Evolutionary conservation across 2,113 vertebrate species (phyloP), one percentile per base, ranked within the genome.

Genomic region (Pholis gunnellus): DNA sequence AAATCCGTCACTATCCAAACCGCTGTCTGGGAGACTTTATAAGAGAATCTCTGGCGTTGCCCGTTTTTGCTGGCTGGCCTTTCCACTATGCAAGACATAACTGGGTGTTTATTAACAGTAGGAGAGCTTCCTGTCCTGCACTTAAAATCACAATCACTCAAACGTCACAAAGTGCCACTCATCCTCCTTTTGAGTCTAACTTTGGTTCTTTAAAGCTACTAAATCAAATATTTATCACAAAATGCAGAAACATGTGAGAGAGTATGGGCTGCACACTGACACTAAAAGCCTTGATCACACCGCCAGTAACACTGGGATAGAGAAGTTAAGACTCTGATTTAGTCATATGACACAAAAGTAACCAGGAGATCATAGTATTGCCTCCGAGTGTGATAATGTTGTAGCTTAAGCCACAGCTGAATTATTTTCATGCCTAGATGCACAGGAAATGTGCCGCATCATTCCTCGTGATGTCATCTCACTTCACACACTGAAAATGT

Each of bases 361-460:
- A 57, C 27, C 31, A 74, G 10, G 4, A 42, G 52, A 75, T 63
- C 9, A 54, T 3, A 72, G 17, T 59, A 38, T 20, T 29, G 9
- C 25, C 68, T 59, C 46, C 20, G 75, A 61, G 86, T 50, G 61
- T 64, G 60, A 59, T 27, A 72, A 31, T 27, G 40, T 34, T 38
- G 44, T 25, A 36, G 42, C 10, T 74, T 42, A 52, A 79, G n/a
- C 40, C 5, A 72, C 48, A 67, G 83, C 34, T 54, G 34, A 40
- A 40, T 31, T 61, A 8, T 31, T 75, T 29, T 78, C 38, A 65
- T 68, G 79, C 72, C 20, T 42, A 25, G 48, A 36, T 48, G 25
- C 57, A 42, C 79, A 75, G 25, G 44, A 74, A 75, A 86, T 86
- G 68, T 31, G 1, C 18, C 2, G 29, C 64, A 82, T 86, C 52